Base-by-base conservation (phyloP, 2,888 invertebrate species). In the Aspidiotus destructor region DNA sequence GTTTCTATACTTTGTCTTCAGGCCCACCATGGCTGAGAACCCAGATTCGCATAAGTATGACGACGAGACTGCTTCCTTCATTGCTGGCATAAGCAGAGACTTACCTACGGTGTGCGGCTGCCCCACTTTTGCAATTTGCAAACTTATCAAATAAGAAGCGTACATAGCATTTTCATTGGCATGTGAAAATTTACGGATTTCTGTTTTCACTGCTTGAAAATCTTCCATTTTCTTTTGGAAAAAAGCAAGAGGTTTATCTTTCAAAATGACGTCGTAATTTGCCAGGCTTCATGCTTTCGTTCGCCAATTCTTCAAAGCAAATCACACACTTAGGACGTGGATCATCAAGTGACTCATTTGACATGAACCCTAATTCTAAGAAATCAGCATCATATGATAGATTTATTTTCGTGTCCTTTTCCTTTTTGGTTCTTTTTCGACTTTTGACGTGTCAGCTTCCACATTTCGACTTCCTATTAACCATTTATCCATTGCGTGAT, bases 41-140 rank as follows among this genome's bases (percentile, higher is more conserved):
- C 48, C 48, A n/a, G 48, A 48, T 48, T 48, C 48, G 48, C 48
- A 48, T 6, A 48, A 48, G n/a, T 48, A 48, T 48, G 48, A 48
- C 48, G 48, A 48, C 10, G 2, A 48, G 6, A 48, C 48, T 48
- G 48, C 48, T 48, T 48, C 48, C n/a, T 48, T 48, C 48, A 48
- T 48, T n/a, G 48, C 48, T 48, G 48, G 48, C 48, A 48, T 48
- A 48, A 48, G 48, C 48, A 48, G n/a, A 48, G 48, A 48, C 48
- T 48, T 6, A 48, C 48, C n/a, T n/a, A 48, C 48, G 10, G 48
- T 48, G n/a, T 48, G 48, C 48, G 48, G 48, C n/a, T 48, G 48
- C 11, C 48, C 48, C 10, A 48, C 48, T 13, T 48, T 48, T 11
- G 48, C 48, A 48, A 48, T 48, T 48, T 48, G 48, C 48, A 48